phyloP scores from a whole-genome alignment of 2,888 invertebrate species.

The Tetrapedia diversipes region DNA sequence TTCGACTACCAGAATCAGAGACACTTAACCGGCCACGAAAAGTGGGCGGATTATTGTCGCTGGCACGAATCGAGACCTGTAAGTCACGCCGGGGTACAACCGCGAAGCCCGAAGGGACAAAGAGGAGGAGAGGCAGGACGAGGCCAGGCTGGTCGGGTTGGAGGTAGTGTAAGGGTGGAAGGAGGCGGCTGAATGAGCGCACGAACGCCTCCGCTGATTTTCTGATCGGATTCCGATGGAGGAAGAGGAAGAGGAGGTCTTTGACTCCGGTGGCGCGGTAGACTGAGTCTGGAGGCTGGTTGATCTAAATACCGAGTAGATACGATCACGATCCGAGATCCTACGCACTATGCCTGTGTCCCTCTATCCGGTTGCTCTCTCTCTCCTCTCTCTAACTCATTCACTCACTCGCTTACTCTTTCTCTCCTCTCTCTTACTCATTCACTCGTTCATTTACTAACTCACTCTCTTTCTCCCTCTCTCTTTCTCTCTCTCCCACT shows the following conservation, averaged over 20 bases:
- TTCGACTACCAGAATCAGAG: slow-evolving; percentile 47
- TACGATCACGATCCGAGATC: slow-evolving; percentile 70
- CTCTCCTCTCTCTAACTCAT: slow-evolving; percentile 10
- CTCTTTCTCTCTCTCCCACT: slow-evolving; percentile 28
- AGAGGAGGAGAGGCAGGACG: not conserved
- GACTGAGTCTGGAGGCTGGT: slow-evolving; percentile 68
- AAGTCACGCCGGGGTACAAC: slow-evolving; percentile 25
- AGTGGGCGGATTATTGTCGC: slow-evolving; percentile 59
- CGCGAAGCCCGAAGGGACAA: not conserved
- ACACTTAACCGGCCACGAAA: slow-evolving; percentile 40
- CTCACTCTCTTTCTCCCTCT: not conserved
- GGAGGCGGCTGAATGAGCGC: slow-evolving; percentile 60
- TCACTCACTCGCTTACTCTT: not conserved
- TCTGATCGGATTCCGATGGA: slow-evolving; percentile 64
- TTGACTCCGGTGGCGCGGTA: slow-evolving; percentile 64
- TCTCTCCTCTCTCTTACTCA: slow-evolving; percentile 3
- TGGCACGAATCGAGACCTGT: slow-evolving; percentile 28
- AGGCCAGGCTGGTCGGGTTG: too few relatives aligned
- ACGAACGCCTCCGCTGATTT: slow-evolving; percentile 63
- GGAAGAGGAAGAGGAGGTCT: slow-evolving; percentile 63
- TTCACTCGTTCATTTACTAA: too few relatives aligned
- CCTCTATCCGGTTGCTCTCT: slow-evolving; percentile 43
- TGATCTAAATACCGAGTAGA: slow-evolving; percentile 74
- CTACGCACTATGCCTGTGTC: slow-evolving; percentile 60
- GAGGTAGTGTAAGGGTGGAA: not conserved